Evolutionary conservation across 2,797 vertebrate genomes (phyloP), one percentile per base, ranked within the genome.

Genomic region (Eospalax fontanierii): DNA sequence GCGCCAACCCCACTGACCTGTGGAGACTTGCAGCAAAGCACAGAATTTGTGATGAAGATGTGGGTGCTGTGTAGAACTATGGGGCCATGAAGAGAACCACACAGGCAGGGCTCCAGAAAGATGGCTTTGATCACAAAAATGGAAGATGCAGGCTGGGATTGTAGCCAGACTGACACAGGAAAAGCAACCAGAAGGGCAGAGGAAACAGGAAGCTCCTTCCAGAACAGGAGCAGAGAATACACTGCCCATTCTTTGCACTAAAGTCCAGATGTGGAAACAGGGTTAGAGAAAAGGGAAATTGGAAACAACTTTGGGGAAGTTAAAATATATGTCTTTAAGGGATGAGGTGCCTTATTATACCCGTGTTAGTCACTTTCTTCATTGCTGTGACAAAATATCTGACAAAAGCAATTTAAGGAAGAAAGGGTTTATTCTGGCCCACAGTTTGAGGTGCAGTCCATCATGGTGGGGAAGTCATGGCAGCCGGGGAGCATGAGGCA

Each of bases 51-150:
- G 66, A 57, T 85, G n/a, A 33, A 24, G 9, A 15, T 19, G 14
- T 16, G 18, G 21, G 5, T 22, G 14, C 61, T 50, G 24, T 30
- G 11, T 35, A 54, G 43, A 50, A n/a, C 54, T 14, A 0, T 59
- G 61, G 74, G 9, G 28, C 7, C 0, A 0, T 16, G 26, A 54
- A 1, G n/a, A 18, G 40, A 19, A 22, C 16, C 14, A 0, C 10
- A 43, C 3, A 4, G 28, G 73, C 1, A 12, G 7, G 26, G 4
- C 26, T 66, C 38, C 3, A 24, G 79, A 76, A n/a, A 73, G 54
- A 59, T 3, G 40, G 50, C 40, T 30, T 65, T 14, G 24, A 10
- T 1, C 1, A 5, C 0, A 4, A n/a, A 50, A 1, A 2, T 40
- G 33, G 9, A 30, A 1, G 22, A 2, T 3, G 21, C 14, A 50